Base-by-base conservation (phyloP, 2,113 vertebrate genomes). In the Lophochroa leadbeateri region DNA sequence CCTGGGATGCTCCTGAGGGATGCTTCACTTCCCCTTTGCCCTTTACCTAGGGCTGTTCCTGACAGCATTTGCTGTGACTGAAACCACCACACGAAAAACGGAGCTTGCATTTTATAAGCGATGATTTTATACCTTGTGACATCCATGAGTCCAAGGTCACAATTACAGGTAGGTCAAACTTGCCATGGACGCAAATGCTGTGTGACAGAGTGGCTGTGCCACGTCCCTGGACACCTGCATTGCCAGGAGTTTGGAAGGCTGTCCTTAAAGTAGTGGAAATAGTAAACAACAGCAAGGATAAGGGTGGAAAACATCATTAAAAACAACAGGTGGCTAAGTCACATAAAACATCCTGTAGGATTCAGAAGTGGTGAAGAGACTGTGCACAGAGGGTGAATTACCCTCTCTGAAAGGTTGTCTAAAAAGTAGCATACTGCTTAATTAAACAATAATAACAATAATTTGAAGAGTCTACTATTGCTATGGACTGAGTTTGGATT, bases 261-360 rank as follows among this genome's bases (percentile, higher is more conserved):
- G 77, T 31, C 60, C n/a, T 83, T 86, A 52, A 86, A 74, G 69
- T 65, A 76, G 35, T 25, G 61, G 47, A 90, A 88, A 12, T 91
- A 57, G 39, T 78, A 92, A 96, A 94, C 50, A 76, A 91, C 43
- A 63, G 24, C 33, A 52, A 78, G 72, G 24, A 50, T 64, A 81
- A 84, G 27, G 23, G 27, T 76, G 39, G n/a, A 46, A 88, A 88
- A 87, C 82, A 29, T 18, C 15, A 58, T 43, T 68, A 17, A 84
- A 95, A 95, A 87, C n/a, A 91, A 77, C 81, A 92, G 83, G 86
- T 94, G 91, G 72, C 37, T 53, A 52, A 70, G 70, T 79, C 77
- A 82, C 72, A 77, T 65, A 74, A 87, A 91, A 92, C 69, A 88
- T 61, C 78, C 63, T 50, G 79, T 20, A 80, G 71, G 52, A 85